Evolutionary conservation across 2,113 vertebrate genomes (phyloP), one percentile per base, ranked within the genome.

Genomic region (Bujurquina vittata): DNA sequence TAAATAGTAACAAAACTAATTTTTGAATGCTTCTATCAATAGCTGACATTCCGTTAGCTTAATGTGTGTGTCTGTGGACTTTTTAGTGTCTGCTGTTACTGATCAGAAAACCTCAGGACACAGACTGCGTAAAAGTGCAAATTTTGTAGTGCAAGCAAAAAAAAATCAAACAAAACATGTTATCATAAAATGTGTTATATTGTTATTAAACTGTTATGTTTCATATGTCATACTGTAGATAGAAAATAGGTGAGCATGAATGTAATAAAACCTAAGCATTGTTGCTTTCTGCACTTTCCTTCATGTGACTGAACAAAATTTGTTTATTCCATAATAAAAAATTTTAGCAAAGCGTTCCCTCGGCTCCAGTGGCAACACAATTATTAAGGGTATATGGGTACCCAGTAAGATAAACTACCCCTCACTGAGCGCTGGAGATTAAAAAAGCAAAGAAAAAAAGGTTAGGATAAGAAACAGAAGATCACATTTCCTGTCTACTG

Each of bases 331-430:
- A 92, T 93, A 84, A 87, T 75, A 88, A 82, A 74, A 76, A 82
- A 84, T 81, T 91, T 92, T 88, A 85, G 87, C 85, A 90, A 89
- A 63, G 23, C 29, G 17, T 69, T 91, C 83, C 82, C 79, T 88
- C 73, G 83, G 77, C 79, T 87, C 55, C 85, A 91, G 92, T 77
- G 76, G 88, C 83, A 88, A 86, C 82, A 62, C 81, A 89, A 89
- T 92, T 89, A 92, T 90, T 77, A 94, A 90, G 77, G 76, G 77
- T 89, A 80, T 86, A 90, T 91, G 85, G 63, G 55, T 83, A 75
- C 79, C 84, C 87, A 90, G 85, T 76, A 78, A 73, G 82, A 84
- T 81, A 88, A 86, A 90, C 78, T 84, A 79, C 82, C 73, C 78
- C 79, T 82, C 79, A 55, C 43, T 55, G 74, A 31, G 79, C 54